These are phyloP conservation scores for Limnephilus marmoratus DNA, from an alignment of 2,888 invertebrate genomes.

Conservation along the genomic window DNA sequence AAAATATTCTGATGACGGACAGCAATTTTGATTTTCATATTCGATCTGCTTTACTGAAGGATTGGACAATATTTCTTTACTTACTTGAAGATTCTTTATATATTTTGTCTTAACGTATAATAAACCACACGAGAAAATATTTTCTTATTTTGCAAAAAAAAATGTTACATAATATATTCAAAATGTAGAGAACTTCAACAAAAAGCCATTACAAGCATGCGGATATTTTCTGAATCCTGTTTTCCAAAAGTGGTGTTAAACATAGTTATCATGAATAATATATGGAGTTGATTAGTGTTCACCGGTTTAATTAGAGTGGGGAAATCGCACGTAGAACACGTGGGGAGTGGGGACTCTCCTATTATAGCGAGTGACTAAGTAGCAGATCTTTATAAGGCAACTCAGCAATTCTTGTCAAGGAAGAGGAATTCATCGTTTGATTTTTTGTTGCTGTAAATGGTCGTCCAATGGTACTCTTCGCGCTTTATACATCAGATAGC, in stretches of 20 bases:
- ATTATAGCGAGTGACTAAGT: neutral
- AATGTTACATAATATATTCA: neutral
- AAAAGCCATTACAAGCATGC: neutral
- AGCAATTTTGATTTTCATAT: too few species aligned
- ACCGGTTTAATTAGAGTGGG: neutral
- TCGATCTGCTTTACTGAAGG: too few species aligned
- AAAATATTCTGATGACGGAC: too few species aligned
- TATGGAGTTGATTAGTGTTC: slow-evolving; percentile 2
- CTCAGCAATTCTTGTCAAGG: neutral
- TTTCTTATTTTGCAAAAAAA: neutral
- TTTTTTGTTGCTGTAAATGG: neutral
- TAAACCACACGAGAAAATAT: neutral
- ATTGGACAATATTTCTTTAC: too few species aligned
- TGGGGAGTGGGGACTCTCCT: neutral
- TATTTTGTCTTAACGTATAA: neutral
- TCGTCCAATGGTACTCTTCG: neutral
- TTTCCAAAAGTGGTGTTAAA: neutral
- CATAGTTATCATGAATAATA: neutral
- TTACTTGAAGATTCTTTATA: neutral
- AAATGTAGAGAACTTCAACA: neutral
- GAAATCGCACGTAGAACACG: neutral
- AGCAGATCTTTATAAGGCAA: neutral
- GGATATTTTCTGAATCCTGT: neutral
- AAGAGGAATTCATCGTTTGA: neutral
- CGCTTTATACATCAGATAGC: neutral